These are phyloP conservation scores for Sinelater perroti DNA, from an alignment of 2,888 invertebrate genomes.

Conservation along the genomic window DNA sequence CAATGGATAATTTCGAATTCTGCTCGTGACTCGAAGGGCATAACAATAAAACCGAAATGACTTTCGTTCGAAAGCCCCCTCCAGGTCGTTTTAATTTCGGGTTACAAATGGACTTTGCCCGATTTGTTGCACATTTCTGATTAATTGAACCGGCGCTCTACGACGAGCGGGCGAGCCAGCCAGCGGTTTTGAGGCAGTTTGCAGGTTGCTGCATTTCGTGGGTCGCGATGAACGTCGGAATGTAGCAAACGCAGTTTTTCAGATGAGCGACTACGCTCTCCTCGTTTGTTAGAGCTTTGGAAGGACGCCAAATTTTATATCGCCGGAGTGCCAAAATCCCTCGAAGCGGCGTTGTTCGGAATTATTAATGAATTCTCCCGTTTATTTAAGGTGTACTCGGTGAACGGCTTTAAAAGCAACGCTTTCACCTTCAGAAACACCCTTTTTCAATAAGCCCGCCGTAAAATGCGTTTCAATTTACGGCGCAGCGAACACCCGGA, in stretches of 20 bases:
- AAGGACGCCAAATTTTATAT: constrained; percentile 31
- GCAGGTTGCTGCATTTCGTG: constrained; percentile 8
- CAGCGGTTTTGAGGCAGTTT: too few species aligned
- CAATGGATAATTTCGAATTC: constrained; percentile 10
- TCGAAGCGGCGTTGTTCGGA: constrained; percentile 29
- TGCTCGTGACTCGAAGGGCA: constrained; percentile 11
- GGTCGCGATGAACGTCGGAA: constrained; percentile 23
- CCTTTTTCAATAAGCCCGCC: constrained; percentile 13
- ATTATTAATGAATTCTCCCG: constrained; percentile 35
- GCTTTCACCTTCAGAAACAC: constrained; percentile 13
- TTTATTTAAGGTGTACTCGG: constrained; percentile 29
- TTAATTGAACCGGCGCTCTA: constrained; percentile 2
- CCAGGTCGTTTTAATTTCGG: constrained; percentile 8
- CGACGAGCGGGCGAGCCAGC: too few species aligned
- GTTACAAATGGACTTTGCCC: constrained; percentile 2
- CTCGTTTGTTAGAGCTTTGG: constrained; percentile 32
- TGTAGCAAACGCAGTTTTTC: constrained; percentile 27
- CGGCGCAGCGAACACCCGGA: neutral
- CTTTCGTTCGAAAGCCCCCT: constrained; percentile 7
- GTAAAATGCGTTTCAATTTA: constrained; percentile 14
- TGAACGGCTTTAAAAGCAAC: constrained; percentile 16
- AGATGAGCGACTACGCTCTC: constrained; percentile 21
- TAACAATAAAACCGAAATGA: constrained; percentile 8
- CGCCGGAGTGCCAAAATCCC: constrained; percentile 33
- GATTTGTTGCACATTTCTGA: neutral